Evolutionary conservation across 2,113 vertebrate species (phyloP).

Genomic region (Crotalus tigris): DNA sequence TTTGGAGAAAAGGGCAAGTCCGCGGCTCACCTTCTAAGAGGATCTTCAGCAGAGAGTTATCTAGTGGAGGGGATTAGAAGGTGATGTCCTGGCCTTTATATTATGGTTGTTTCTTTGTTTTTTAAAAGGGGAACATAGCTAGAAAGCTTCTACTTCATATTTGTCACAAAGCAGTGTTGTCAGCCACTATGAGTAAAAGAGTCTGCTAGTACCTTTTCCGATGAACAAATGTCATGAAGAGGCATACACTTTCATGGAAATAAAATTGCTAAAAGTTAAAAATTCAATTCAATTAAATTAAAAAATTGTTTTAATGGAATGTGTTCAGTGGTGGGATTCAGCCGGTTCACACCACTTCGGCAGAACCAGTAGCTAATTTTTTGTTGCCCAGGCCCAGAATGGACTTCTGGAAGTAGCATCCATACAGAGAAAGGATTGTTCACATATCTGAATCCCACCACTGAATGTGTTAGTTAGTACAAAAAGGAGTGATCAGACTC

Average conservation of each 20-base stretch:
- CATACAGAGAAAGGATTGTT: too few species aligned
- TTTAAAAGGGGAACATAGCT: background rate
- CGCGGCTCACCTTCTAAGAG: background rate
- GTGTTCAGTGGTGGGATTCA: background rate
- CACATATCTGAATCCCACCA: too few species aligned
- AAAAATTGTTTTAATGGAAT: background rate
- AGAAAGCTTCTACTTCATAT: background rate
- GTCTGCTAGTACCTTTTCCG: background rate
- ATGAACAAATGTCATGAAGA: background rate
- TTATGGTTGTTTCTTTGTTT: background rate
- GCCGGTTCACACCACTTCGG: too few species aligned
- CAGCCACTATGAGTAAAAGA: background rate
- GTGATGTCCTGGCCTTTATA: background rate
- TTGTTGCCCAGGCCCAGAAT: too few species aligned
- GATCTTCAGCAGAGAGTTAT: background rate
- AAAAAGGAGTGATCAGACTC: background rate
- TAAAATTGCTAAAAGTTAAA: background rate
- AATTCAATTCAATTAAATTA: background rate
- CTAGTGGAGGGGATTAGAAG: background rate
- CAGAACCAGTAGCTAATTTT: too few species aligned
- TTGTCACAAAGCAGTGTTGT: background rate
- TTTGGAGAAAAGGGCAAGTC: background rate
- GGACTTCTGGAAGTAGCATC: too few species aligned
- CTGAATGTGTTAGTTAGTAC: background rate
- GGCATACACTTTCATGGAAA: background rate